Conservation (phyloP, 2,113 vertebrate genomes). For the Muntiacus reevesi region DNA sequence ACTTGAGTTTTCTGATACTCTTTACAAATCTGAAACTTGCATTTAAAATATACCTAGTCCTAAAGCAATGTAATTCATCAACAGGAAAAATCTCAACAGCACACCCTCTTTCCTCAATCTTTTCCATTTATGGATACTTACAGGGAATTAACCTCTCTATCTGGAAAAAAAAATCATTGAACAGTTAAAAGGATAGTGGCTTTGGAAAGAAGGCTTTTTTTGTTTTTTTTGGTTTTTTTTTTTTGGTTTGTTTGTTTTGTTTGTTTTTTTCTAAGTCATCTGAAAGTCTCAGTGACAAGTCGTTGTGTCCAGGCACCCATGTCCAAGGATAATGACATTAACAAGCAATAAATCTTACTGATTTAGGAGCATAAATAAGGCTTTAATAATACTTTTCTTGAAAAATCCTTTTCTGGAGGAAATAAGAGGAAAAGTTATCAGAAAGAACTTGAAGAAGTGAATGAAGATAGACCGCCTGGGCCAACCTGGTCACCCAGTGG, state of each 20-base stretch:
- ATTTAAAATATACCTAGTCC: neutral
- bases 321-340: neutral
- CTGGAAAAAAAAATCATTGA: neutral
- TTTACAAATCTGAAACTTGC: neutral
- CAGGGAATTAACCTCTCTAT: neutral
- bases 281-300: neutral
- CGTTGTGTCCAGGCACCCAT: neutral
- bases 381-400: neutral
- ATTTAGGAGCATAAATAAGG: neutral
- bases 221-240: neutral
- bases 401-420: neutral
- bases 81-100: neutral
- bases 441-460: neutral
- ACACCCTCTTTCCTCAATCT: neutral
- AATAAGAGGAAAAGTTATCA: neutral
- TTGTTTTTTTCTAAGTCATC: neutral
- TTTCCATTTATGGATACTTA: neutral
- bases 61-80: neutral
- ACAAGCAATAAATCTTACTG: neutral
- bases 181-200: neutral
- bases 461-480: neutral
- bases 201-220: neutral
- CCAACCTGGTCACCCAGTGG: neutral
- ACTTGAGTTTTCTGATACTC: neutral
- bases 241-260: neutral